phyloP scores from a whole-genome alignment of 1,140 invertebrate species.

The Vanessa atalanta region DNA sequence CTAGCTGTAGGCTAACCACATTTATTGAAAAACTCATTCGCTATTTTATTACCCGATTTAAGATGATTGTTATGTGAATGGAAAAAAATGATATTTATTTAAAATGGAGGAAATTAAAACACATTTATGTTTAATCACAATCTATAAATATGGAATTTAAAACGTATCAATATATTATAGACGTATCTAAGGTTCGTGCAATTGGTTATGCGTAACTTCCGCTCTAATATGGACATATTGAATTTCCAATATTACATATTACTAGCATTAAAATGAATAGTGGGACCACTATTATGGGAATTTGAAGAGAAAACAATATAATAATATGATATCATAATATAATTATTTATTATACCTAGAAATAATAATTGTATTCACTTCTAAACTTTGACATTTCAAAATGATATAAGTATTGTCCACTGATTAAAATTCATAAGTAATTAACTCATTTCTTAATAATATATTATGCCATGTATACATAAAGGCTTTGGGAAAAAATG shows the following conservation, averaged over 20 bases:
- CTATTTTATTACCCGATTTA: conserved; percentile 33
- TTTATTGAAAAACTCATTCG: conserved; percentile 37
- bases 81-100: conserved; percentile 1
- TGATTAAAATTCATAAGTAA: too few species aligned
- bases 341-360: too few species aligned
- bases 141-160: conserved; percentile 1
- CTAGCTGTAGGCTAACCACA: conserved; percentile 36
- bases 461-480: too few species aligned
- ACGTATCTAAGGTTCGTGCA: neutral
- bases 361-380: too few species aligned
- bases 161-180: neutral
- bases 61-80: neutral
- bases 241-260: neutral
- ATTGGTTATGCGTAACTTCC: conserved; percentile 2
- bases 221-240: neutral
- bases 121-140: neutral
- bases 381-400: too few species aligned
- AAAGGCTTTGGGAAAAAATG: too few species aligned
- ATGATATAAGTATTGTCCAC: too few species aligned
- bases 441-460: too few species aligned
- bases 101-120: neutral
- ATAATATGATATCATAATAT: conserved; percentile 7
- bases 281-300: neutral
- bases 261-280: neutral
- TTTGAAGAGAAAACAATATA: neutral